Conservation (phyloP, 1,140 invertebrate genomes). For the Whitmania pigra region DNA sequence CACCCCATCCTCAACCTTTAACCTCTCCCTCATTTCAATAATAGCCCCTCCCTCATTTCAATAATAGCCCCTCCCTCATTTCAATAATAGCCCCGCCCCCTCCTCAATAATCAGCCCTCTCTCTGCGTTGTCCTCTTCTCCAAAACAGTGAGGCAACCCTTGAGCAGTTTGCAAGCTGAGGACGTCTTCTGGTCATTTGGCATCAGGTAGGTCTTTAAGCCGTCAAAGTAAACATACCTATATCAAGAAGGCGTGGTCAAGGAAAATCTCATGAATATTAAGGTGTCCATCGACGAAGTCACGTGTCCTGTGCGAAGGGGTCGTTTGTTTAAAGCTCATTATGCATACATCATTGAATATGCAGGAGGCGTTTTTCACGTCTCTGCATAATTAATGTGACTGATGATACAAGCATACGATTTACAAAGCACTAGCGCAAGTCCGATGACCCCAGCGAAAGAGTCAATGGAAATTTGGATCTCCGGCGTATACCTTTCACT, state of each 20-base stretch:
- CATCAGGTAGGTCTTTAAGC: conserved; percentile 56
- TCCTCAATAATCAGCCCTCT: too few species aligned
- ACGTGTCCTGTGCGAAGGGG: not conserved
- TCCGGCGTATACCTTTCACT: too few species aligned
- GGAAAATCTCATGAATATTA: conserved; percentile 28
- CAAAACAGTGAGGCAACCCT: conserved; percentile 50
- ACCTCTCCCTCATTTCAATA: too few species aligned
- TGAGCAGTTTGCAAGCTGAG: conserved; percentile 52
- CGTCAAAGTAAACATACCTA: conserved; percentile 66
- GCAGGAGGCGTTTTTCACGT: not conserved
- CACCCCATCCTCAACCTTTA: too few species aligned
- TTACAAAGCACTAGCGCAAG: not conserved
- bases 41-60: too few species aligned
- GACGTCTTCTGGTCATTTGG: conserved; percentile 50
- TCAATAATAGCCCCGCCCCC: too few species aligned
- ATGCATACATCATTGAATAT: not conserved
- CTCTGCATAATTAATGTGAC: conserved; percentile 11
- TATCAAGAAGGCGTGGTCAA: conserved; percentile 32
- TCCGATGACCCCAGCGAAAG: not conserved
- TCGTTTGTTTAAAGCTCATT: not conserved
- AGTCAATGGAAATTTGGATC: not conserved
- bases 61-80: too few species aligned
- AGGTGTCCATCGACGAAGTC: not conserved
- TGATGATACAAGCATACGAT: not conserved
- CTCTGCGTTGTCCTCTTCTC: not conserved